phyloP scores from a whole-genome alignment of 2,113 vertebrate species.

The Mormyrus iriodes region DNA sequence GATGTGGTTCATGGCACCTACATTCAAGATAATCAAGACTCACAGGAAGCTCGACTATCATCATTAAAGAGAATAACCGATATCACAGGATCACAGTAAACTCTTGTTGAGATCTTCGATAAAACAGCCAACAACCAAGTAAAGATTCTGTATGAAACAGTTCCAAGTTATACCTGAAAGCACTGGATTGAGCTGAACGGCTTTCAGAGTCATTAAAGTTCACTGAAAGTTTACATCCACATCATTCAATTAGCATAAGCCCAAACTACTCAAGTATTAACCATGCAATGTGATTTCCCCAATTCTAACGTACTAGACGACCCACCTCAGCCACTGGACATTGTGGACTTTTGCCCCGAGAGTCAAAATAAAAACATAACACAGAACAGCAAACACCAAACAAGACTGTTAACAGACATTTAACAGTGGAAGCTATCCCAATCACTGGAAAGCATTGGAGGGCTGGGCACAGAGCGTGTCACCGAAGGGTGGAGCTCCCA shows the following conservation, averaged over 20 bases:
- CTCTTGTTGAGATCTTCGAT: neutral
- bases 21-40: neutral
- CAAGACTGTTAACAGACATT: too few relatives aligned
- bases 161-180: neutral
- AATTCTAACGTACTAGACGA: neutral
- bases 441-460: neutral
- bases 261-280: neutral
- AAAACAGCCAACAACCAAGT: neutral
- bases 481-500: neutral
- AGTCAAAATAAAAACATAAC: neutral
- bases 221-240: neutral
- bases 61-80: neutral
- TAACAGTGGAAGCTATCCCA: neutral
- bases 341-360: neutral
- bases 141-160: neutral
- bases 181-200: neutral
- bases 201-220: neutral
- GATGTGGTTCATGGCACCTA: too few relatives aligned
- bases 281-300: neutral
- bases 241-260: neutral
- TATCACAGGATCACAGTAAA: neutral
- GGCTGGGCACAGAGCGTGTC: neutral
- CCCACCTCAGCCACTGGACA: neutral
- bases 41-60: neutral
- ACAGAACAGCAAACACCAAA: neutral